These are phyloP conservation scores for Phyllostomus hastatus DNA, from an alignment of 2,113 vertebrate species.

Conservation along the genomic window DNA sequence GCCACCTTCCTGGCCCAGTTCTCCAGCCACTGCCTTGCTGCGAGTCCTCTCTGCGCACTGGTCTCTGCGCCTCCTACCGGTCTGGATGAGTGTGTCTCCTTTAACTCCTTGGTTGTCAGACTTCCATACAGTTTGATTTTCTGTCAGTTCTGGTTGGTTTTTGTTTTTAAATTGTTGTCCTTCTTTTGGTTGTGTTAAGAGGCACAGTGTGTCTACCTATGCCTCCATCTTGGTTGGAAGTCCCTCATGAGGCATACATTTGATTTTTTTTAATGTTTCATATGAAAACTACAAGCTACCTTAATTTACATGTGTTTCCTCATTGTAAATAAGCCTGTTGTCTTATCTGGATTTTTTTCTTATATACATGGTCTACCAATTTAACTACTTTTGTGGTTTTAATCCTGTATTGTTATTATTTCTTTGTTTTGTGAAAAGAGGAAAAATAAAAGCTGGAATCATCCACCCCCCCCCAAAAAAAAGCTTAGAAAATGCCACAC, in stretches of 20 bases:
- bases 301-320: constrained; percentile 63
- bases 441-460: constrained; percentile 65
- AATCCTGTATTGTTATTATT: constrained; percentile 62
- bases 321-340: constrained; percentile 78
- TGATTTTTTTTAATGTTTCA: constrained; percentile 67
- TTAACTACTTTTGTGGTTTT: constrained; percentile 70
- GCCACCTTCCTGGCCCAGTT: too few species aligned
- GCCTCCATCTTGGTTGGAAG: too few species aligned
- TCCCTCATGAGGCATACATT: constrained; percentile 51
- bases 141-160: too few species aligned
- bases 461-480: not conserved
- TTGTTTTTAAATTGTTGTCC: too few species aligned
- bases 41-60: too few species aligned
- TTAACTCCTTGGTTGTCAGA: too few species aligned
- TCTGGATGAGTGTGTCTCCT: too few species aligned
- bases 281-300: constrained; percentile 63
- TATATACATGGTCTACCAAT: constrained; percentile 73
- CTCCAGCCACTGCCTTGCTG: too few species aligned
- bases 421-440: constrained; percentile 70
- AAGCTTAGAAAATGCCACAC: constrained; percentile 17
- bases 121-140: too few species aligned
- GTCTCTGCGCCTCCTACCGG: too few species aligned
- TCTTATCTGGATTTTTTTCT: constrained; percentile 54
- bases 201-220: too few species aligned
- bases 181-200: too few species aligned